A percentile compares a stretch with the other conserved stretches of the same genome.
Evolutionary conservation across 2,113 vertebrate genomes (phyloP).

Genomic region (Plotosus lineatus): DNA sequence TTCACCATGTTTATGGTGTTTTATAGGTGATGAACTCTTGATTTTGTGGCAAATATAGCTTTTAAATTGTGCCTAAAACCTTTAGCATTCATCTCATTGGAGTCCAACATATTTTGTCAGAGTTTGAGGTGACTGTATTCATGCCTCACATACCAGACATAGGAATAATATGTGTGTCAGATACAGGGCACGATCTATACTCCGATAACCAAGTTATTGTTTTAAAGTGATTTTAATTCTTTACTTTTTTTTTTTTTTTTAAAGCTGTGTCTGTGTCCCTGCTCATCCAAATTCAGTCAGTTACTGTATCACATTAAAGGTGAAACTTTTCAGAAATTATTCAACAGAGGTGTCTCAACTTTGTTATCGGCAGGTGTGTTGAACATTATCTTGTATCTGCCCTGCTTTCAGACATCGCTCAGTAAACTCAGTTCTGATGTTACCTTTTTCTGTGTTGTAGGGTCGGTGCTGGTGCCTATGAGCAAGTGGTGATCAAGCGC

Average conservation of each 20-base stretch:
- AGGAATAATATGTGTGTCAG: too few relatives aligned
- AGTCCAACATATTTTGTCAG: not conserved
- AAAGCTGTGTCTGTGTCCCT: too few relatives aligned
- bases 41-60: not conserved
- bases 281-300: not conserved
- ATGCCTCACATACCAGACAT: too few relatives aligned
- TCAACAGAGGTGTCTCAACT: not conserved
- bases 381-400: not conserved
- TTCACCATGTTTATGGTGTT: not conserved
- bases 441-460: constrained; percentile 63
- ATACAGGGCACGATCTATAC: too few relatives aligned
- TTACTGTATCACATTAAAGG: not conserved
- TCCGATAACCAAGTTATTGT: too few relatives aligned
- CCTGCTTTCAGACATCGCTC: not conserved
- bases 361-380: not conserved
- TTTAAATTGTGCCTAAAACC: too few relatives aligned
- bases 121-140: too few relatives aligned
- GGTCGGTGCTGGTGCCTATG: constrained; percentile 89
- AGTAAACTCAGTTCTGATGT: not conserved
- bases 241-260: not conserved
- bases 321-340: too few relatives aligned
- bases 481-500: constrained; percentile 89
- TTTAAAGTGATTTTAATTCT: too few relatives aligned
- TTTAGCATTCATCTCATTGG: not conserved
- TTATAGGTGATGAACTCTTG: not conserved